Conservation (phyloP, 2,888 invertebrate species). For the Eupithecia pulchellata region DNA sequence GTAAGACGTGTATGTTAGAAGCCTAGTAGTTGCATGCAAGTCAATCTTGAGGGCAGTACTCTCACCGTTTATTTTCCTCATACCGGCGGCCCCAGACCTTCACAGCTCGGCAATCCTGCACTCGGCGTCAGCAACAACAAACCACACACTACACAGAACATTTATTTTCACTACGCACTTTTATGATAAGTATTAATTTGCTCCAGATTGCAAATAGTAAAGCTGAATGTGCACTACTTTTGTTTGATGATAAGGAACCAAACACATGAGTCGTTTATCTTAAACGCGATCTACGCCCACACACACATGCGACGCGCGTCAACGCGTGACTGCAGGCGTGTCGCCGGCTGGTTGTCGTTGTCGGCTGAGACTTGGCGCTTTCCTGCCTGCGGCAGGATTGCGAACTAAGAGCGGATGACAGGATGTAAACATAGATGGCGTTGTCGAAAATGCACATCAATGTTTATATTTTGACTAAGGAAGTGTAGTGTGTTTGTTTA, state of each 20-base stretch:
- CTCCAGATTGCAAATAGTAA: constrained; percentile 44
- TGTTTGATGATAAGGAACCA: constrained; percentile 71
- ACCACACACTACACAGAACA: constrained; percentile 74
- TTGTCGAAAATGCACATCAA: constrained; percentile 38
- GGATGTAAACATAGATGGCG: constrained; percentile 66
- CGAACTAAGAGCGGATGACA: constrained; percentile 53
- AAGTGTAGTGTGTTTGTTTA: background rate
- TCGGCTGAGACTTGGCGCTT: constrained; percentile 77
- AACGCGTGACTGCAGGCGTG: constrained; percentile 84
- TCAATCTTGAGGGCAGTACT: constrained; percentile 44
- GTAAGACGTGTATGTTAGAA: constrained; percentile 34
- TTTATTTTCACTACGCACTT: constrained; percentile 65
- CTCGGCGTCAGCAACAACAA: constrained; percentile 75
- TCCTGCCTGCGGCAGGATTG: constrained; percentile 47
- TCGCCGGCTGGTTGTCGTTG: constrained; percentile 50
- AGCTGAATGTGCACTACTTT: constrained; percentile 60
- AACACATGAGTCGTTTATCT: constrained; percentile 77
- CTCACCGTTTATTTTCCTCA: constrained; percentile 84
- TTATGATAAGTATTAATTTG: constrained; percentile 50
- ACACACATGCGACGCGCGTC: constrained; percentile 81
- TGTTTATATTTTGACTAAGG: constrained; percentile 27
- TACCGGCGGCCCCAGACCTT: constrained; percentile 78
- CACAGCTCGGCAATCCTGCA: constrained; percentile 78
- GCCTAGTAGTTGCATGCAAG: constrained; percentile 35
- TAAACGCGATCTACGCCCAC: constrained; percentile 78